Conservation (phyloP, 1,140 invertebrate species). For the Maniola jurtina region DNA sequence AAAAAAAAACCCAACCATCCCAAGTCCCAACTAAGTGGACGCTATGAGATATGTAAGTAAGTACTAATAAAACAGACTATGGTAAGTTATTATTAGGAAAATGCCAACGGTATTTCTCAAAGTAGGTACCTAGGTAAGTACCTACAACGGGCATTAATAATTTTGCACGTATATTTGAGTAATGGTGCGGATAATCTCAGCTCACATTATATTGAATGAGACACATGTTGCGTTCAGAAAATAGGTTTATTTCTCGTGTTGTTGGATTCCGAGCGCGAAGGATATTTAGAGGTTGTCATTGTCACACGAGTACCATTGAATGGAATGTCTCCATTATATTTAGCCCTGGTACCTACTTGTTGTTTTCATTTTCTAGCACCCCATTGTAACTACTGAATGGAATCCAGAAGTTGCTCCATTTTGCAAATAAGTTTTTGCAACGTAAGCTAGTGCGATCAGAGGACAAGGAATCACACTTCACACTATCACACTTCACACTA, state of each 20-base stretch:
- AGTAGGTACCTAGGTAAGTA: neutral
- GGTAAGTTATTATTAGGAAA: too few relatives aligned
- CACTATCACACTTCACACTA: too few relatives aligned
- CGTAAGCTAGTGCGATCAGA: too few relatives aligned
- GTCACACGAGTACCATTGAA: slow-evolving; percentile 1
- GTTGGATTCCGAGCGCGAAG: neutral
- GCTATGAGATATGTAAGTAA: too few relatives aligned
- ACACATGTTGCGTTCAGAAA: slow-evolving; percentile 18
- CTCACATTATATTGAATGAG: slow-evolving; percentile 18
- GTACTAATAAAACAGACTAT: too few relatives aligned
- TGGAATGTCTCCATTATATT: neutral
- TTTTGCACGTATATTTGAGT: slow-evolving; percentile 21
- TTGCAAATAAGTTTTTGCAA: too few relatives aligned
- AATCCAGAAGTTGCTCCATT: neutral
- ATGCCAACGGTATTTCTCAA: too few relatives aligned
- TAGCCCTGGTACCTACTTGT: neutral
- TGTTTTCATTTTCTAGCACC: neutral
- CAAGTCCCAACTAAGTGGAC: too few relatives aligned
- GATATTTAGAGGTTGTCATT: slow-evolving; percentile 1
- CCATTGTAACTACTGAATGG: neutral
- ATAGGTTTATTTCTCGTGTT: slow-evolving; percentile 4
- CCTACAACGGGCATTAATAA: neutral
- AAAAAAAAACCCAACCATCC: too few relatives aligned
- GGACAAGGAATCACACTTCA: too few relatives aligned
- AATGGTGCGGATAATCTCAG: slow-evolving; percentile 23